These are phyloP conservation scores for Morpho helenor DNA, from an alignment of 2,888 invertebrate species.

Conservation along the genomic window DNA sequence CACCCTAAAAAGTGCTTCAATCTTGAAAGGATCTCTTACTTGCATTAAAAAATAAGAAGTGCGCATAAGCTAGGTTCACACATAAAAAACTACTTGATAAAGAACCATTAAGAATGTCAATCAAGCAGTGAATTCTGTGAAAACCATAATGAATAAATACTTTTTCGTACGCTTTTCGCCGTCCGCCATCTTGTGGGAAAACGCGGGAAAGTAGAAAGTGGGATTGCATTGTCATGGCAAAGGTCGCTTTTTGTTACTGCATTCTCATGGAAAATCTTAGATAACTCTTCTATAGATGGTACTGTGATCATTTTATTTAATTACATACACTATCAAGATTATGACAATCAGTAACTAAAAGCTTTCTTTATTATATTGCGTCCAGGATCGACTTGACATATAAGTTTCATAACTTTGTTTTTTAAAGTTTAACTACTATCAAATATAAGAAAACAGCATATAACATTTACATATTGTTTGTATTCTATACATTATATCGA, in stretches of 20 bases:
- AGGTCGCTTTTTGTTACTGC: conserved; percentile 56
- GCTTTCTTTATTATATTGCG: background rate
- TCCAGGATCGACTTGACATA: no score
- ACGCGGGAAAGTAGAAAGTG: conserved; percentile 73
- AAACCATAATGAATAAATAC: conserved; percentile 20
- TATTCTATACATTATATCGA: no score
- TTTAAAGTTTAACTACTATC: no score
- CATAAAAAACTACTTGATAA: background rate
- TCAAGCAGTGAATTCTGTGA: conserved; percentile 6
- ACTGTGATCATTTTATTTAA: conserved; percentile 22
- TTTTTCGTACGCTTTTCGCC: conserved; percentile 37
- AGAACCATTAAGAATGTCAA: background rate
- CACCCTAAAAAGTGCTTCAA: no score
- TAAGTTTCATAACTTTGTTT: no score
- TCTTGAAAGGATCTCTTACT: no score
- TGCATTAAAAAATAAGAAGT: no score
- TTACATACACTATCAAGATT: background rate
- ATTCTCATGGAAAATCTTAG: conserved; percentile 57
- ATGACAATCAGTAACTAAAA: background rate
- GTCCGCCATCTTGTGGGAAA: conserved; percentile 53
- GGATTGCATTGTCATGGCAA: conserved; percentile 64
- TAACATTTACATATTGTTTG: no score
- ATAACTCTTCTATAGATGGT: conserved; percentile 25
- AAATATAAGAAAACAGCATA: no score
- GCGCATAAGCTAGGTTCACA: no score